Evolutionary conservation across 2,113 vertebrate genomes (phyloP), one percentile per base, ranked within the genome.

Genomic region (Takifugu flavidus): DNA sequence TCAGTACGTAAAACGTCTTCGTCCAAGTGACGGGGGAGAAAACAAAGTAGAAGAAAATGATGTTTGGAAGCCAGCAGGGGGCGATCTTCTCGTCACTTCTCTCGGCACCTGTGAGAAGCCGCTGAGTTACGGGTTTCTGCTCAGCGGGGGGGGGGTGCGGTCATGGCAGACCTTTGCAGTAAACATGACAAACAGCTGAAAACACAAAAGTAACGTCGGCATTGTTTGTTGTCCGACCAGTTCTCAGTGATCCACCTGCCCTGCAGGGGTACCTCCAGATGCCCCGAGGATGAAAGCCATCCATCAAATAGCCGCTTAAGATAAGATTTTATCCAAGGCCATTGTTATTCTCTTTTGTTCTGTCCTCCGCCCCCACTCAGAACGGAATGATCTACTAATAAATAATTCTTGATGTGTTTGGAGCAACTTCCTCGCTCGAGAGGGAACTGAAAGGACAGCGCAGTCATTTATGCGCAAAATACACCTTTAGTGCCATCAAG

Each of bases 351-450:
- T 60, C 52, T 62, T 67, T 65, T 65, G 60, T 80, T 45, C 39
- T 59, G 53, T 64, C 70, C 78, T 86, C 84, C 73, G 85, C 79
- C 69, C 61, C 55, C 47, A 27, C 69, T 65, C 52, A 65, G 72
- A 69, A 70, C 14, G 47, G 62, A 74, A 31, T 31, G 29, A 31
- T 6, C 29, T 31, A 31, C 29, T 63, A 62, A 58, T 65, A 52
- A 83, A 51, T 70, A 67, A 78, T 82, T 85, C 77, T 65, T 78
- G 55, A 62, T 72, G 60, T 55, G 25, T 53, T 54, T 42, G 68
- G 50, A 59, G 82, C 81, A 76, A 91, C 87, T 88, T 86, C 49
- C 75, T 79, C 63, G 66, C 75, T 54, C 59, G 62, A 59, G 54
- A 50, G 78, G 78, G 78, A 90, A 80, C 87, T 87, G 59, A 57